Conservation (phyloP, 2,113 vertebrate species). For the Dipodomys ordii region DNA sequence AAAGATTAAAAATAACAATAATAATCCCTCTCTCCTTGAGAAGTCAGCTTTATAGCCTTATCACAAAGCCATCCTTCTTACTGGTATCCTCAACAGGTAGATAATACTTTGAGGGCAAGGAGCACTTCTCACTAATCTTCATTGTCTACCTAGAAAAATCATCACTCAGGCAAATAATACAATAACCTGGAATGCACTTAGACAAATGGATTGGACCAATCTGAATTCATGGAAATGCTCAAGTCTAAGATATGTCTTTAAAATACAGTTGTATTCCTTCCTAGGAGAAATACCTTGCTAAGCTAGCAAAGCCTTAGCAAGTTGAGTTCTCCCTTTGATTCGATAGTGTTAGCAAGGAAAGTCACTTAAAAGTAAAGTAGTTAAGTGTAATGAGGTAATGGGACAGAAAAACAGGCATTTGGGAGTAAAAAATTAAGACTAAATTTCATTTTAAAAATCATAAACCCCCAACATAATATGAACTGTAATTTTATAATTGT, state of each 20-base stretch:
- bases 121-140: neutral
- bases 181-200: neutral
- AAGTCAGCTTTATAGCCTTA: neutral
- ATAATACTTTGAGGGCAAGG: neutral
- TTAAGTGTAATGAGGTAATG: neutral
- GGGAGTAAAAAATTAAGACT: neutral
- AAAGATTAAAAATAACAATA: neutral
- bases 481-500: neutral
- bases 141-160: neutral
- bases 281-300: neutral
- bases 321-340: neutral
- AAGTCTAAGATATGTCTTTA: neutral
- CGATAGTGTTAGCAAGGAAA: constrained; percentile 10
- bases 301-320: neutral
- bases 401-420: neutral
- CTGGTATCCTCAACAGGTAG: neutral
- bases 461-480: neutral
- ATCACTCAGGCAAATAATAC: neutral
- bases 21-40: neutral
- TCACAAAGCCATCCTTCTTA: neutral
- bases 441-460: neutral
- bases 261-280: neutral
- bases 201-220: neutral
- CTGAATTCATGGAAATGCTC: neutral
- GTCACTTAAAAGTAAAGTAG: constrained; percentile 26